phyloP scores from a whole-genome alignment of 2,888 invertebrate species.

The Bellardia bayeri region DNA sequence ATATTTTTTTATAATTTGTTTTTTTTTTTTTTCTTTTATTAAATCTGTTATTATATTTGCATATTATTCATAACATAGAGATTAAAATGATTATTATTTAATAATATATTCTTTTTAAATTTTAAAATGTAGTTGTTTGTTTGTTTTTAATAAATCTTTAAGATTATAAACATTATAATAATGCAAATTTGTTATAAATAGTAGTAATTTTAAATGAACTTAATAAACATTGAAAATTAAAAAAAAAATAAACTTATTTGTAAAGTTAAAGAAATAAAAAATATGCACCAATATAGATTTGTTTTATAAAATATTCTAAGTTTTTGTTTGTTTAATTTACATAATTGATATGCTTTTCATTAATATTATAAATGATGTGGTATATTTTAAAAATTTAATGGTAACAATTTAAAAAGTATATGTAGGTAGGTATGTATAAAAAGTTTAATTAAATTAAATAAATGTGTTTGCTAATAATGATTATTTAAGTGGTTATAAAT shows the following conservation, averaged over 20 bases:
- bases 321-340: conserved; percentile 42
- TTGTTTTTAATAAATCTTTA: conserved; percentile 36
- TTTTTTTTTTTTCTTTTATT: conserved; percentile 57
- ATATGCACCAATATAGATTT: conserved; percentile 65
- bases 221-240: conserved; percentile 2
- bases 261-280: conserved; percentile 51
- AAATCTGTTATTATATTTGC: conserved; percentile 56
- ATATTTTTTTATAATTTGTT: conserved; percentile 39
- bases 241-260: conserved; percentile 34
- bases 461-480: conserved; percentile 21
- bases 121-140: conserved; percentile 26
- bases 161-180: conserved; percentile 36
- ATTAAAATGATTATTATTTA: conserved; percentile 53
- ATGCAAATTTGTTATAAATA: conserved; percentile 15
- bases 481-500: background rate
- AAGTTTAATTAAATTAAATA: background rate
- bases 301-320: conserved; percentile 28
- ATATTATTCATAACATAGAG: conserved; percentile 65
- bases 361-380: conserved; percentile 25
- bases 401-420: conserved; percentile 38
- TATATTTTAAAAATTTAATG: background rate
- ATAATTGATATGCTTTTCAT: conserved; percentile 69
- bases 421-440: background rate
- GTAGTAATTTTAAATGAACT: conserved; percentile 3
- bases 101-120: background rate